These are phyloP conservation scores for Podilymbus podiceps DNA, from an alignment of 2,113 vertebrate species.

Conservation along the genomic window DNA sequence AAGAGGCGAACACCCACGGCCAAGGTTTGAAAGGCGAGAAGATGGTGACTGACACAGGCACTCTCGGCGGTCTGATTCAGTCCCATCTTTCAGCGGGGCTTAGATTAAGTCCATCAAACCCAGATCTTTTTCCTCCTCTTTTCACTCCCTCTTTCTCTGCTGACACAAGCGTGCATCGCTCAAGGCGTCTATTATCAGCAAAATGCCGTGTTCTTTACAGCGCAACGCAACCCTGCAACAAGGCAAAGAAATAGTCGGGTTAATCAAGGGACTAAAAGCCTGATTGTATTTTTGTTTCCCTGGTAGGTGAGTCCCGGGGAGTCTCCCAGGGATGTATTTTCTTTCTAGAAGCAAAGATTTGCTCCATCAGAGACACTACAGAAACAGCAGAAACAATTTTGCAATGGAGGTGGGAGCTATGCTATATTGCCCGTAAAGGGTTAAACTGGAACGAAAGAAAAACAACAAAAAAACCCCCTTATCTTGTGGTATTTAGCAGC, in stretches of 20 bases:
- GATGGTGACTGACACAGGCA: background rate
- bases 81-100: constrained; percentile 34
- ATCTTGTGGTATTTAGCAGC: background rate
- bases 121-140: background rate
- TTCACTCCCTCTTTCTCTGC: background rate
- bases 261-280: background rate
- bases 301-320: background rate
- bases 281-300: background rate
- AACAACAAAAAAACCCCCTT: background rate
- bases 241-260: background rate
- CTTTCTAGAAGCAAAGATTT: background rate
- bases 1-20: background rate
- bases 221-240: background rate
- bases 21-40: constrained; percentile 5
- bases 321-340: background rate
- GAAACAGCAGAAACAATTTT: background rate
- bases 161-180: background rate
- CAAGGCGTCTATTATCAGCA: background rate
- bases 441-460: background rate
- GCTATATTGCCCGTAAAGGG: background rate
- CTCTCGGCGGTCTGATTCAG: background rate
- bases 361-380: background rate
- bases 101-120: constrained; percentile 24
- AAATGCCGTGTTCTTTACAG: accelerated
- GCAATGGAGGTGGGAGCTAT: background rate